Conservation (phyloP, 2,113 vertebrate species). For the Tenebrosternarchus preto region DNA sequence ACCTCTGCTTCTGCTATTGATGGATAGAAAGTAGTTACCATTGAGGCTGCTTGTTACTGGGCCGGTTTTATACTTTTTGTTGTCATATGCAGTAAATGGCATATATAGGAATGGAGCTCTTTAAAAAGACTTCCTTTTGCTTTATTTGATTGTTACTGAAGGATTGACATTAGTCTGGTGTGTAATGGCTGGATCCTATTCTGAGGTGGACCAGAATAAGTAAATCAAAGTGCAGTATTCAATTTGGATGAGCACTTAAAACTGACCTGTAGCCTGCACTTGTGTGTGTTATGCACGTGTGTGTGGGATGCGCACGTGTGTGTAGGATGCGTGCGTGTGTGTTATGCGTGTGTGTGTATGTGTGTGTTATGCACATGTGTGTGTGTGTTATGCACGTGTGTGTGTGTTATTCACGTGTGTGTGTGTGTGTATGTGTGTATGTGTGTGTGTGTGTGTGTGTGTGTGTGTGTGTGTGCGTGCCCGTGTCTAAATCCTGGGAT, state of each 20-base stretch:
- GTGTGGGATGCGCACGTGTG: background rate
- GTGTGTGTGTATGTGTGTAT: too few species aligned
- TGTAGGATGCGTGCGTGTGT: too few species aligned
- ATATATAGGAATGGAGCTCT: background rate
- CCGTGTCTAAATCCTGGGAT: too few species aligned
- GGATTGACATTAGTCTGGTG: background rate
- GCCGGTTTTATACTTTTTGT: background rate
- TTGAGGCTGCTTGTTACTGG: conserved; percentile 7
- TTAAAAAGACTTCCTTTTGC: background rate
- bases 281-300: too few species aligned
- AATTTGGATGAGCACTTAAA: background rate
- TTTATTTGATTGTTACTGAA: background rate
- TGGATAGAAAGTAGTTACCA: background rate
- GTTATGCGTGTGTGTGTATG: too few species aligned
- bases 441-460: too few species aligned
- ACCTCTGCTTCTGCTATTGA: conserved; percentile 5
- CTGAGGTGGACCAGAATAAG: background rate
- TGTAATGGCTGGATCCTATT: background rate
- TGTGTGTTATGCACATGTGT: too few species aligned
- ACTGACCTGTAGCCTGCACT: background rate
- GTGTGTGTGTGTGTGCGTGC: too few species aligned
- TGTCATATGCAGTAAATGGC: background rate
- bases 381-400: too few species aligned
- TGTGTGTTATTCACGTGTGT: too few species aligned
- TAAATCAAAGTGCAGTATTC: background rate